Evolutionary conservation across 1,140 invertebrate genomes (phyloP).

Genomic region (Danaus plexippus): DNA sequence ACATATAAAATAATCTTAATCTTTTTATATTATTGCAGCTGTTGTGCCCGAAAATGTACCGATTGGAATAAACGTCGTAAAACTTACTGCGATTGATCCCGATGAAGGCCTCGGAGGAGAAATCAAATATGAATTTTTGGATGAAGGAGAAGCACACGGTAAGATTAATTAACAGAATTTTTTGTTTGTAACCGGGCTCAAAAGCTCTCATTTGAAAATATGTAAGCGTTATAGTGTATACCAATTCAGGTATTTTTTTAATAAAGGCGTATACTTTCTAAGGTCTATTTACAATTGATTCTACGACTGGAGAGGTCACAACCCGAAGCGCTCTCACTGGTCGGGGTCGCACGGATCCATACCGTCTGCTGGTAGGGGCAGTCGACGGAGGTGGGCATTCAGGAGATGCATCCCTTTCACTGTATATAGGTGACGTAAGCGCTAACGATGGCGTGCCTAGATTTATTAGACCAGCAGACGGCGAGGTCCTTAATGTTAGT

Average conservation of each 20-base stretch:
- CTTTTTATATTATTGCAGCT: conserved; percentile 36
- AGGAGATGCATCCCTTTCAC: conserved; percentile 75
- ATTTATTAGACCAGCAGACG: conserved; percentile 79
- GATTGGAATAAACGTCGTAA: conserved; percentile 76
- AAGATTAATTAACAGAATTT: conserved; percentile 19
- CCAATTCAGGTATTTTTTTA: too few species aligned
- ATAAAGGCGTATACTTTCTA: conserved; percentile 11
- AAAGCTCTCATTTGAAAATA: too few species aligned
- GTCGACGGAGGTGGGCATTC: conserved; percentile 80
- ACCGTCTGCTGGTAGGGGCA: conserved; percentile 78
- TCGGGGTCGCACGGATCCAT: conserved; percentile 83
- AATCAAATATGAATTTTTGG: conserved; percentile 79
- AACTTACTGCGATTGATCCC: conserved; percentile 85
- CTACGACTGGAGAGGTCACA: conserved; percentile 77
- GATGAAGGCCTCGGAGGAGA: conserved; percentile 80
- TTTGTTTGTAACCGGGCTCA: not conserved
- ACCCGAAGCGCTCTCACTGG: conserved; percentile 79
- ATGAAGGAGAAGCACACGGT: conserved; percentile 81
- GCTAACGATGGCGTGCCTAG: conserved; percentile 87
- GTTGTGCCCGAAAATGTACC: conserved; percentile 84
- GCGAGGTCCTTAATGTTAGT: conserved; percentile 80
- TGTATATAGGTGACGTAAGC: conserved; percentile 87
- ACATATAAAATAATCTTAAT: conserved; percentile 5
- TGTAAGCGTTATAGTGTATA: not conserved
- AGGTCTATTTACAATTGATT: conserved; percentile 79